A percentile compares a stretch with the other conserved stretches of the same genome.
Evolutionary conservation across 2,888 invertebrate species (phyloP).

Genomic region (Cynaeus angustus): DNA sequence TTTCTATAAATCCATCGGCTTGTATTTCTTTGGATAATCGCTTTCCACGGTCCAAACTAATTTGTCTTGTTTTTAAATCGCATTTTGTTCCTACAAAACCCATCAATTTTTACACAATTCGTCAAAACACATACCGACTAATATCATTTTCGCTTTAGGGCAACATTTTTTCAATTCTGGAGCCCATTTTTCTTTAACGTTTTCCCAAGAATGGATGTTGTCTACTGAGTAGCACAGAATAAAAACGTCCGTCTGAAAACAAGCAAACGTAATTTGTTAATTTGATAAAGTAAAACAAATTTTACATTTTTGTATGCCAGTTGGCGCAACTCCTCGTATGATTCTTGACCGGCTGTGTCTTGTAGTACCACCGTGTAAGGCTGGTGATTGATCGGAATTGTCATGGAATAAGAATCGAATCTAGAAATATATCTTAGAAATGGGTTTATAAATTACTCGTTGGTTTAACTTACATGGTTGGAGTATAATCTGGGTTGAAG

Average conservation of each 20-base stretch:
- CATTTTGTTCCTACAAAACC: conserved; percentile 82
- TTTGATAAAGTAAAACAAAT: neutral
- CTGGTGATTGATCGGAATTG: conserved; percentile 83
- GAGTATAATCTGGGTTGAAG: conserved; percentile 86
- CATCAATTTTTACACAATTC: too few relatives aligned
- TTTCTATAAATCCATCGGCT: conserved; percentile 85
- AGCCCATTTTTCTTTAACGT: conserved; percentile 89
- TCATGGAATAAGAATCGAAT: conserved; percentile 91
- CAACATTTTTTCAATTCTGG: conserved; percentile 89
- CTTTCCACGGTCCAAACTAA: conserved; percentile 78
- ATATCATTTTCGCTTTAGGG: conserved; percentile 85
- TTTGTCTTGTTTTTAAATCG: conserved; percentile 76
- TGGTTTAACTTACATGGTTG: conserved; percentile 84
- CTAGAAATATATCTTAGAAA: too few relatives aligned
- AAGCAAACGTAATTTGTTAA: conserved; percentile 2
- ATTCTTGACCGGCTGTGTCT: conserved; percentile 70
- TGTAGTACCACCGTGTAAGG: conserved; percentile 74
- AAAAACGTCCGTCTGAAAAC: conserved; percentile 87
- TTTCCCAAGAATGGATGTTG: conserved; percentile 86
- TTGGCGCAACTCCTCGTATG: conserved; percentile 72
- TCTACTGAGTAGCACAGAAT: conserved; percentile 89
- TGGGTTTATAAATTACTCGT: too few relatives aligned
- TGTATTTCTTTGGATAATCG: conserved; percentile 84
- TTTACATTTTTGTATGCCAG: conserved; percentile 67
- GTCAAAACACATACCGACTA: conserved; percentile 84